Evolutionary conservation across 1,140 invertebrate genomes (phyloP).

Genomic region (Drosophila watanabei): DNA sequence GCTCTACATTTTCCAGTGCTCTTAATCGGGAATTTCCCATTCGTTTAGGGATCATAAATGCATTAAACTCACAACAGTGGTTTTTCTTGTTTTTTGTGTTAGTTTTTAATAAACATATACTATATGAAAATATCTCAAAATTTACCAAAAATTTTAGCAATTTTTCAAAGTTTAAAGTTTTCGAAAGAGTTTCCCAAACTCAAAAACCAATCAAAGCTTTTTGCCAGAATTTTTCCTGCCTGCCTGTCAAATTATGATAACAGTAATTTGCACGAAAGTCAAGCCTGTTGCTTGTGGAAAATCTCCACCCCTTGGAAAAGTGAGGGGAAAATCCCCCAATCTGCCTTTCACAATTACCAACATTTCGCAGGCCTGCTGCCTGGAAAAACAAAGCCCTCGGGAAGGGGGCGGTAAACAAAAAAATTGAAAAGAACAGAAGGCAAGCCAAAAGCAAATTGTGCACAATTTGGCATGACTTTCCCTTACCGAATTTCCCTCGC

Average conservation of each 20-base stretch:
- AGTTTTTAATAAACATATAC: not conserved
- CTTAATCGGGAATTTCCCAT: conserved; percentile 75
- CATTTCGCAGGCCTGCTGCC: not conserved
- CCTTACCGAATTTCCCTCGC: conserved; percentile 2
- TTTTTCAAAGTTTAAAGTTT: too few species aligned
- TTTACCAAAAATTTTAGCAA: too few species aligned
- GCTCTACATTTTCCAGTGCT: not conserved
- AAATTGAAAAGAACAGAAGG: conserved; percentile 34
- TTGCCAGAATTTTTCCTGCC: not conserved
- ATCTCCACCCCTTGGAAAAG: conserved; percentile 6
- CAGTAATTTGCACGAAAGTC: conserved; percentile 10
- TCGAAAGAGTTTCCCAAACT: too few species aligned
- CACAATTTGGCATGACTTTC: conserved; percentile 63
- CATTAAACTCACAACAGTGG: not conserved
- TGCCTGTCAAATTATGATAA: conserved; percentile 41
- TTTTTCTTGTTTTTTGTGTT: not conserved
- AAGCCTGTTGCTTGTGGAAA: conserved; percentile 37
- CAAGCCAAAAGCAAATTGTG: conserved; percentile 71
- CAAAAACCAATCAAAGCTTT: not conserved
- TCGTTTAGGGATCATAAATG: conserved; percentile 40
- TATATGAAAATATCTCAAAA: too few species aligned
- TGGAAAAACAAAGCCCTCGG: conserved; percentile 26
- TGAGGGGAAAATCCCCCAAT: conserved; percentile 5
- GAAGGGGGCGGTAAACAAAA: not conserved
- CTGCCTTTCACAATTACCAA: conserved; percentile 31